A percentile compares a stretch with the other conserved stretches of the same genome.
These are phyloP conservation scores for Corapipo altera DNA, from an alignment of 2,113 vertebrate species.

Conservation along the genomic window DNA sequence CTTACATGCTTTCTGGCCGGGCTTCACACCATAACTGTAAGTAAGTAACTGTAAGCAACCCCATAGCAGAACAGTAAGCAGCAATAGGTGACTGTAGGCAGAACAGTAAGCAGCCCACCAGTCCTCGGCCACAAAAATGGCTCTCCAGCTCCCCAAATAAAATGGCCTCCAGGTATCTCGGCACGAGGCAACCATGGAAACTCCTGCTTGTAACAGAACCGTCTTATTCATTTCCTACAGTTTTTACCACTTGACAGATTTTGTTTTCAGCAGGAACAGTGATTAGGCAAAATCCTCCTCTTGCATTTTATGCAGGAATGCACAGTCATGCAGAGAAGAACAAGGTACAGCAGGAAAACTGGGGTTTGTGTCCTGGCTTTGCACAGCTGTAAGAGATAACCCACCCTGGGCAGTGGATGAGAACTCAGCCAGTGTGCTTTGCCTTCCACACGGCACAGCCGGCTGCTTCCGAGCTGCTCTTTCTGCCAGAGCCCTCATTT, in stretches of 20 bases:
- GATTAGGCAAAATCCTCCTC: background rate
- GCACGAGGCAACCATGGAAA: no score
- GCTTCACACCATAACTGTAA: no score
- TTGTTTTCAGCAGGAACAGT: background rate
- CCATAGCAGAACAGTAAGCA: no score
- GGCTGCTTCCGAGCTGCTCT: accelerated
- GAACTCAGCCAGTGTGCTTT: background rate
- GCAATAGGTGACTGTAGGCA: no score
- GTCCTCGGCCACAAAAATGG: no score
- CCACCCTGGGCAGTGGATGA: background rate
- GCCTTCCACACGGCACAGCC: accelerated
- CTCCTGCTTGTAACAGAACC: no score
- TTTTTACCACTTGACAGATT: background rate
- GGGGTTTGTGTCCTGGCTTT: background rate
- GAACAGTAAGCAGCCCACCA: no score
- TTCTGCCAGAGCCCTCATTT: background rate
- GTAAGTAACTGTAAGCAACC: no score
- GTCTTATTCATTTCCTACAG: no score
- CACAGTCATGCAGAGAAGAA: background rate
- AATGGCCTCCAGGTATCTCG: no score
- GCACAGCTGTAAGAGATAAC: background rate
- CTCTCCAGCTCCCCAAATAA: no score
- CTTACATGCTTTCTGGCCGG: no score
- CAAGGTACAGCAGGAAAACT: background rate
- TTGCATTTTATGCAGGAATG: background rate